Conservation (phyloP, 2,888 invertebrate species). For the Chloromyia formosa region DNA sequence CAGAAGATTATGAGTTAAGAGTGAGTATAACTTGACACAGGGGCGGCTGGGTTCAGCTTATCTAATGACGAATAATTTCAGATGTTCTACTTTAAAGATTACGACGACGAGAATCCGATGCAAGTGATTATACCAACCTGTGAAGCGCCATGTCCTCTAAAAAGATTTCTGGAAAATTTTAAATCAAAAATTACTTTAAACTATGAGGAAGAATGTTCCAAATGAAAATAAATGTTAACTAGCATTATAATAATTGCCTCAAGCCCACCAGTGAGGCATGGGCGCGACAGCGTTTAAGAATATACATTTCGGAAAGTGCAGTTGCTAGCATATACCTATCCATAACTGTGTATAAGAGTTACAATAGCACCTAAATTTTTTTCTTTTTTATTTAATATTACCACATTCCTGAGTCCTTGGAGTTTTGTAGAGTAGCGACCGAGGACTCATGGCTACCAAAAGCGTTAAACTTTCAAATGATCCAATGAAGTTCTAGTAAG, state of each 20-base stretch:
- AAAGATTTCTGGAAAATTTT: not conserved
- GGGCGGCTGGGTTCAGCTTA: not conserved
- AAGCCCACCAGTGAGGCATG: not conserved
- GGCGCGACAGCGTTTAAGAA: no score
- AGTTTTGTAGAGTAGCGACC: no score
- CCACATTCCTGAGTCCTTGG: no score
- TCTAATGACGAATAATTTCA: not conserved
- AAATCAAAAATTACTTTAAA: not conserved
- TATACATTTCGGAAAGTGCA: no score
- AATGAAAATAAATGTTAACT: not conserved
- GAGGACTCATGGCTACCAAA: no score
- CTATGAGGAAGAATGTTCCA: not conserved
- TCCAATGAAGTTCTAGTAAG: no score
- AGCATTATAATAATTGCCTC: not conserved
- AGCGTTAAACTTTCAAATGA: no score
- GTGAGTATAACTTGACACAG: constrained; percentile 58
- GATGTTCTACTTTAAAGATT: not conserved
- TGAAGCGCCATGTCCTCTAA: not conserved
- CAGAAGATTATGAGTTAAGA: constrained; percentile 64
- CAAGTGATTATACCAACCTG: not conserved
- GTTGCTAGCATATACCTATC: no score
- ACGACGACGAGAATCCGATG: not conserved
- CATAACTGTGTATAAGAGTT: no score
- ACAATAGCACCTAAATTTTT: no score
- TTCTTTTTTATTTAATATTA: no score